Conservation (phyloP, 2,888 invertebrate species). For the Nowickia ferox region DNA sequence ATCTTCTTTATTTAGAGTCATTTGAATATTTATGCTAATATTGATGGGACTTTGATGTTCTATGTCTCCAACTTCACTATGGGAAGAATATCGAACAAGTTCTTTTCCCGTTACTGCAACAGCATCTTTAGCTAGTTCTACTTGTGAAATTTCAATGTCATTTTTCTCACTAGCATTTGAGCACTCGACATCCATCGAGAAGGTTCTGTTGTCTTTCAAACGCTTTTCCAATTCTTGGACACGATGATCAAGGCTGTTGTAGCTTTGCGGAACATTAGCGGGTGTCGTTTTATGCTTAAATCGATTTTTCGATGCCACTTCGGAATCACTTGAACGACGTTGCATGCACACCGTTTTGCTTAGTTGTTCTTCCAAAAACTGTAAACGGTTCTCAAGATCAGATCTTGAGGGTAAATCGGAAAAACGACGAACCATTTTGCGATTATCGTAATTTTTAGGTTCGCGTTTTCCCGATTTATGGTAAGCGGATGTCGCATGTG, state of each 20-base stretch:
- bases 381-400: slow-evolving; percentile 81
- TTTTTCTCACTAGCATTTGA: slow-evolving; percentile 63
- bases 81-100: slow-evolving; percentile 78
- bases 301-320: slow-evolving; percentile 78
- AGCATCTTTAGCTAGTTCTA: slow-evolving; percentile 69
- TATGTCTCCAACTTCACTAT: slow-evolving; percentile 76
- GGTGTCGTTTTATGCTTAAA: background rate
- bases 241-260: slow-evolving; percentile 76
- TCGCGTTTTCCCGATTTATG: slow-evolving; percentile 80
- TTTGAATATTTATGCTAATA: slow-evolving; percentile 81
- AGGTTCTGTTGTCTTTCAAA: slow-evolving; percentile 77
- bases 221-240: slow-evolving; percentile 80
- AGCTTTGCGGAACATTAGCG: slow-evolving; percentile 4
- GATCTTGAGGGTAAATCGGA: slow-evolving; percentile 81
- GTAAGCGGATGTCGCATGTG: slow-evolving; percentile 81
- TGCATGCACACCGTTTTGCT: slow-evolving; percentile 80
- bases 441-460: slow-evolving; percentile 73
- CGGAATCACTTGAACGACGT: slow-evolving; percentile 83
- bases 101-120: slow-evolving; percentile 78
- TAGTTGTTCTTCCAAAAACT: slow-evolving; percentile 80
- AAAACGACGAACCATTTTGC: slow-evolving; percentile 81
- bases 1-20: slow-evolving; percentile 77
- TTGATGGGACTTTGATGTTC: slow-evolving; percentile 78
- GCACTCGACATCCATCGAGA: slow-evolving; percentile 75
- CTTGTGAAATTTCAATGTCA: slow-evolving; percentile 53